Evolutionary conservation across 2,888 invertebrate species (phyloP), one percentile per base, ranked within the genome.

Genomic region (Linnaemya vulpina): DNA sequence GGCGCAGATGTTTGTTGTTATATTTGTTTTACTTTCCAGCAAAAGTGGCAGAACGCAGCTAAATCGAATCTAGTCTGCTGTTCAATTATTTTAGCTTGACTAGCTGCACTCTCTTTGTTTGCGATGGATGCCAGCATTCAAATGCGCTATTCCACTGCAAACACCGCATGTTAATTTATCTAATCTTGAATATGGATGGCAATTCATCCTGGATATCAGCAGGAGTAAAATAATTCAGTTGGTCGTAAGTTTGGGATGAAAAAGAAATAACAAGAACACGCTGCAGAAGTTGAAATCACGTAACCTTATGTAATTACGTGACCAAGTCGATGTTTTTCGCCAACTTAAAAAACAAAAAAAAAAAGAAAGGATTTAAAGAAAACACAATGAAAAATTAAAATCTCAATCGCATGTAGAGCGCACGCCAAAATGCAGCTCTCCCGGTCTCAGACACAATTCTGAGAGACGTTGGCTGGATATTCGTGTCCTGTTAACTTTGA

Each of bases 301-400:
- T 86, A 86, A 75, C 83, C 80, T 83, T 83, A 83, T 71, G 86
- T 87, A 87, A 87, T 87, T 87, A 87, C 87, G 87, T 87, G 87
- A 87, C 86, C 86, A 79, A 80, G 82, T 86, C 80, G 84, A 82
- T 2, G 80, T 84, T 86, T 78, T 13, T 30, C 15, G 7, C 5
- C 17, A 63, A 17, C 13, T 20, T n/a, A 49, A 8, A 40, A 2
- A 30, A 40, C 11, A 78, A 51, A 10, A 15, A 15, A 68, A 20
- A 17, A 68, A 55, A 25, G 2, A 3, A 9, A 13, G n/a, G n/a
- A 38, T 38, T 20, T 25, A 51, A 40, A 17, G 20, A 38, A 62
- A 62, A 40, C 13, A 30, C 11, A 13, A 38, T 4, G 73, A 5
- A 53, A n/a, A 43, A 38, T 55, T 46, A 35, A 67, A 77, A 49